Conservation (phyloP, 2,113 vertebrate genomes). For the Apaloderma vittatum region DNA sequence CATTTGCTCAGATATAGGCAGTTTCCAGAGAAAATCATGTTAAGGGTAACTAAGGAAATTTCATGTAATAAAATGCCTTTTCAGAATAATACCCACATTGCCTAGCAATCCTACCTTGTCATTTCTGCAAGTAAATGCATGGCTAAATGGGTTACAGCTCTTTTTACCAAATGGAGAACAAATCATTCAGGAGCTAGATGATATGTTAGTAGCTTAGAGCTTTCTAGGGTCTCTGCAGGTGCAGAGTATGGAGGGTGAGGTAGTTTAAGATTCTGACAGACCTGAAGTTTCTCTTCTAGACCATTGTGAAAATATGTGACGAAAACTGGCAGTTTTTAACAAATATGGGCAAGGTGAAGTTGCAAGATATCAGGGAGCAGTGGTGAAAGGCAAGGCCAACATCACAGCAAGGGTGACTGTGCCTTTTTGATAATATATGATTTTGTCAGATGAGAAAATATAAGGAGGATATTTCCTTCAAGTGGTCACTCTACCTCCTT, state of each 20-base stretch:
- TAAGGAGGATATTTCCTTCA: not conserved
- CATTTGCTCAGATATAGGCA: not conserved
- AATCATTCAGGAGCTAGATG: not conserved
- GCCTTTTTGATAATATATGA: accelerated
- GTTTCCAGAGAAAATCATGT: not conserved
- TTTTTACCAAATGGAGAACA: not conserved
- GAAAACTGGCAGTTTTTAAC: not conserved
- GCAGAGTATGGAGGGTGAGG: no score
- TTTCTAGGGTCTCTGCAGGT: not conserved
- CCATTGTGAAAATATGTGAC: not conserved
- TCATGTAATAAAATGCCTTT: not conserved
- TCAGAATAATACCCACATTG: not conserved
- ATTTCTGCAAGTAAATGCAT: not conserved
- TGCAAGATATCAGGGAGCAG: not conserved
- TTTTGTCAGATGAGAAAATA: not conserved
- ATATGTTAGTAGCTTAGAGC: not conserved
- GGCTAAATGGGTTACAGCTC: accelerated
- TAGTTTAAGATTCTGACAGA: not conserved
- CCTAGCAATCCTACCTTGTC: not conserved
- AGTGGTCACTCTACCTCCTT: not conserved
- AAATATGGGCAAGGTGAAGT: not conserved
- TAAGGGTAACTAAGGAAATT: not conserved
- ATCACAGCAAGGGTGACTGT: not conserved
- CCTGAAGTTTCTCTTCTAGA: not conserved
- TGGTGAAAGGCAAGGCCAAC: not conserved